Evolutionary conservation across 2,113 vertebrate genomes (phyloP), one percentile per base, ranked within the genome.

Genomic region (Cyprinodon brontotheroides): DNA sequence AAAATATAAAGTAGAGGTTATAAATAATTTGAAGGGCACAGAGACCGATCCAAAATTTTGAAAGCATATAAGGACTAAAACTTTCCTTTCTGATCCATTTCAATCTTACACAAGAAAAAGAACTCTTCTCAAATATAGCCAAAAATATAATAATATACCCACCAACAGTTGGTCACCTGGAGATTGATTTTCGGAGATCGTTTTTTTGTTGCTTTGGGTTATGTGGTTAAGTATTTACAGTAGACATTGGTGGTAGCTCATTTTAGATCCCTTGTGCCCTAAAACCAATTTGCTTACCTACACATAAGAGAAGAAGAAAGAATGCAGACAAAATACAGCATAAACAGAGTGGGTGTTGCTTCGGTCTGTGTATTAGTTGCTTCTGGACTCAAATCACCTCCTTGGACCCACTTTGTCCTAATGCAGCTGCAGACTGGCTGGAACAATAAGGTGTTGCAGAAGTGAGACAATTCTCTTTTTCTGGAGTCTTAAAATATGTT

Each of bases 191-290:
- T 29, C n/a, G n/a, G n/a, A n/a, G n/a, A n/a, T 29, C 29, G 89
- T 94, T 94, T 93, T 92, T 69, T 91, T 94, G 94, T 93, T 92
- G 75, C 91, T 94, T 92, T 92, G 76, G 92, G 93, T 87, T 12
- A 91, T 93, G 93, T 87, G 93, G 93, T 94, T 94, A 93, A 95
- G 96, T 94, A 96, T 96, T 95, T 4, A 95, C 94, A 95, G 97
- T 92, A 93, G 94, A 95, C 29, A 96, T 95, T 96, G 96, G 96
- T 97, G 96, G 96, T 95, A 93, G 94, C 93, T 93, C 93, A 93
- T 95, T 94, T 87, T 95, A 94, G 94, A 96, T 95, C 96, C 95
- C 96, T 96, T 96, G 95, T 96, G 96, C 95, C 96, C 95, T 94
- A 95, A 96, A 96, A 95, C 94, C 90, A 94, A 72, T 75, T 85